Conservation (phyloP, 2,113 vertebrate species). For the Ursus arctos region DNA sequence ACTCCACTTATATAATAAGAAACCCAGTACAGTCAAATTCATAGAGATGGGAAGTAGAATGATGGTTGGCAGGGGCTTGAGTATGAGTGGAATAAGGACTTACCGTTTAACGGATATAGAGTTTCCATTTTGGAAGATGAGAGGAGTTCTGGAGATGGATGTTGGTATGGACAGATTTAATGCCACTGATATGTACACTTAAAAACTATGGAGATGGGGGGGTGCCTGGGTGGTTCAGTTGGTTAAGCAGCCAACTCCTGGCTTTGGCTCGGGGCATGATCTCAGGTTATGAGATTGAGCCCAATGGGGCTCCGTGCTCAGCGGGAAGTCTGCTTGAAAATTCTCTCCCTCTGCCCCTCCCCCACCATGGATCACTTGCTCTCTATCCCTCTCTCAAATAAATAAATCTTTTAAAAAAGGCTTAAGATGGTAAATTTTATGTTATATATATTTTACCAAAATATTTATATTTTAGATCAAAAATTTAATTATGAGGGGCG, state of each 20-base stretch:
- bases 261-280: too few relatives aligned
- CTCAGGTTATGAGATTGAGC: too few relatives aligned
- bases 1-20: neutral
- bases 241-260: too few relatives aligned
- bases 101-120: neutral
- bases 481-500: conserved; percentile 8
- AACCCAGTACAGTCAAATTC: neutral
- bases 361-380: too few relatives aligned
- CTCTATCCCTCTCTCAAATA: too few relatives aligned
- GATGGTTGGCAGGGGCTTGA: neutral
- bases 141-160: neutral
- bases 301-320: too few relatives aligned
- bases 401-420: neutral
- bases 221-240: too few relatives aligned
- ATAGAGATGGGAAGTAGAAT: neutral
- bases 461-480: neutral
- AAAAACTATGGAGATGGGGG: too few relatives aligned
- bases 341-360: too few relatives aligned
- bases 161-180: neutral
- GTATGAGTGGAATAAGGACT: neutral
- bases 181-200: neutral
- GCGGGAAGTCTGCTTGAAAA: too few relatives aligned
- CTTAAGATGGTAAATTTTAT: neutral
- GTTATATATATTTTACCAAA: neutral
- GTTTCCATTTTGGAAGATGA: neutral